Base-by-base conservation (phyloP, 2,113 vertebrate species). In the Pseudorectes ferrugineus region DNA sequence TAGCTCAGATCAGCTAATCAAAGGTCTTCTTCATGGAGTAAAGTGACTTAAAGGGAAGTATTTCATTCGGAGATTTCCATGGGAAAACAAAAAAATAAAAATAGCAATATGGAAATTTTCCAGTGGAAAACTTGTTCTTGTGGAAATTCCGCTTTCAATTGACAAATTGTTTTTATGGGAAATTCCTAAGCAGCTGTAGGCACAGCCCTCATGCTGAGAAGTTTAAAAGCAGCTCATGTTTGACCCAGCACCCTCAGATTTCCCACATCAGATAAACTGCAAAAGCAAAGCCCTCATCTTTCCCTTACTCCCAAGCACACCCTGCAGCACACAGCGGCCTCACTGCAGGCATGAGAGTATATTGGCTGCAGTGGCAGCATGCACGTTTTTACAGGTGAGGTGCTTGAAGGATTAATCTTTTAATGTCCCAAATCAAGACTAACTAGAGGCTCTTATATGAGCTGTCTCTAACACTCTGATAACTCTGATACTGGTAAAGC, bases 71-170 rank as follows among this genome's bases (percentile, higher is more conserved):
- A 95, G 49, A 77, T 89, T 96, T 94, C 89, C 89, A 94, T 73
- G 88, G 85, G 93, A 95, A 94, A 95, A 93, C 61, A 89, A 89
- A 89, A 63, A 45, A 77, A 80, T 18, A 97, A 92, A 85, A 91
- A 91, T 62, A 91, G 81, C 43, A 90, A 73, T 83, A 95, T 36
- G 63, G 92, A 94, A 78, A 94, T 96, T 89, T 96, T 94, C 92
- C 95, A 95, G 89, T 89, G 93, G 96, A 97, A 95, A 96, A 89
- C 78, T 95, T 95, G 81, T 76, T 94, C 85, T 92, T 82, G 89
- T 91, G 92, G 95, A 96, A 96, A 97, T 89, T 96, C 94, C 31
- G 2, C 88, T 92, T 94, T 96, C 89, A 93, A 74, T 93, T 66
- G 85, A 97, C 78, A 95, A 95, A 85, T 29, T 89, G 92, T 89